Base-by-base conservation (phyloP, 2,888 invertebrate genomes). In the Lasioglossum malachurum region DNA sequence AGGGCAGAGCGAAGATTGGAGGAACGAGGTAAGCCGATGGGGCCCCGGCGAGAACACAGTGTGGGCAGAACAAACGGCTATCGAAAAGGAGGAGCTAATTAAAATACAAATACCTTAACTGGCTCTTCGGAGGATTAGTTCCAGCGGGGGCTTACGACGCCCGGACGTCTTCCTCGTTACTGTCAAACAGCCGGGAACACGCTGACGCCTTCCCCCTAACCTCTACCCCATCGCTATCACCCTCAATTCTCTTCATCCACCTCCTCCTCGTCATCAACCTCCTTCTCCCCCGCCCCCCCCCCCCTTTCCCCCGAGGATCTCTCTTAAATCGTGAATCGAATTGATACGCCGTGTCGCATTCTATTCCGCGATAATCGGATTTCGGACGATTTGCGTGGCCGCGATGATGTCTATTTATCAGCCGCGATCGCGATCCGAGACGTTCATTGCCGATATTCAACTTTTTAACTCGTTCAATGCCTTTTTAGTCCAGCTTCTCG, bases 101-200 rank as follows among this genome's bases (percentile, higher is more conserved):
- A 95, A 94, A 95, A 94, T 94, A 93, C 92, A 94, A 94, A 94
- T 94, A 94, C 93, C 92, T 93, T 90, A 90, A 93, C 93, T 93
- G 93, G 92, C 90, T 89, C 89, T 88, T 77, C 84, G 84, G 81
- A 86, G 90, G 92, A 92, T 92, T 92, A 92, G 91, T 87, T 87
- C 85, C 84, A 86, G 76, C 76, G 75, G 82, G 83, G 81, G 87
- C 85, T 90, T 84, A 87, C 83, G 82, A 81, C 87, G 87, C 83
- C 69, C 83, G 78, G 88, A 89, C 86, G 89, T 88, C 90, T 92
- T 89, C 89, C 89, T 90, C 89, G 88, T 91, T 90, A 85, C 88
- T 88, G 91, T 89, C 91, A 87, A 91, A 87, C 80, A 64, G 83
- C 79, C 82, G 64, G 67, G 78, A 87, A 87, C 76, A 86, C 79